phyloP scores from a whole-genome alignment of 2,888 invertebrate species.

The Mimas tiliae region DNA sequence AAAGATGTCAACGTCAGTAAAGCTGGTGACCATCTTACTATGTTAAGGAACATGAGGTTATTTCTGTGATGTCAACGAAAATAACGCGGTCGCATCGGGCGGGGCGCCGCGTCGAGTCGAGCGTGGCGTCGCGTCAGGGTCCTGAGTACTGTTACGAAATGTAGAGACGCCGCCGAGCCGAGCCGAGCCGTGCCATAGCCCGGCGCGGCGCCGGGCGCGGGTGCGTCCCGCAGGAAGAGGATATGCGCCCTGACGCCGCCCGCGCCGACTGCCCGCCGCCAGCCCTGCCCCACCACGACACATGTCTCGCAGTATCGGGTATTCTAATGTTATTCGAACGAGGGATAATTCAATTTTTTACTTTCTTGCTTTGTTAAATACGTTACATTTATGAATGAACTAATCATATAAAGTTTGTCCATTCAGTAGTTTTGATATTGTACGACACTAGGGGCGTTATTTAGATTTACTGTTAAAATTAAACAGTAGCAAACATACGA shows the following conservation, averaged over 20 bases:
- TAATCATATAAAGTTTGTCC: not conserved
- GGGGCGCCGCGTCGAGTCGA: conserved; percentile 34
- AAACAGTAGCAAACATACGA: not conserved
- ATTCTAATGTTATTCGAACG: not conserved
- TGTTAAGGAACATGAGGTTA: conserved; percentile 77
- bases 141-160: conserved; percentile 74
- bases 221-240: conserved; percentile 75
- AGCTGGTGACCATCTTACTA: conserved; percentile 60
- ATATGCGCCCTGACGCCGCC: conserved; percentile 59
- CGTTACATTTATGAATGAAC: not conserved
- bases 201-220: too few species aligned
- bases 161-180: too few species aligned
- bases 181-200: conserved; percentile 32
- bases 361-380: not conserved
- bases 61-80: conserved; percentile 82
- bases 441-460: not conserved
- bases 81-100: conserved; percentile 67
- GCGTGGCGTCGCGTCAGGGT: not conserved
- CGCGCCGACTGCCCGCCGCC: not conserved
- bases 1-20: conserved; percentile 80
- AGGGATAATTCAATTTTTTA: not conserved
- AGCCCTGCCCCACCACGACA: not conserved
- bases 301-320: not conserved
- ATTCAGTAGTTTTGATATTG: not conserved
- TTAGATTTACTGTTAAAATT: not conserved